A percentile compares a stretch with the other conserved stretches of the same genome.
phyloP scores from a whole-genome alignment of 2,113 vertebrate genomes.

The Lepidothrix coronata region DNA sequence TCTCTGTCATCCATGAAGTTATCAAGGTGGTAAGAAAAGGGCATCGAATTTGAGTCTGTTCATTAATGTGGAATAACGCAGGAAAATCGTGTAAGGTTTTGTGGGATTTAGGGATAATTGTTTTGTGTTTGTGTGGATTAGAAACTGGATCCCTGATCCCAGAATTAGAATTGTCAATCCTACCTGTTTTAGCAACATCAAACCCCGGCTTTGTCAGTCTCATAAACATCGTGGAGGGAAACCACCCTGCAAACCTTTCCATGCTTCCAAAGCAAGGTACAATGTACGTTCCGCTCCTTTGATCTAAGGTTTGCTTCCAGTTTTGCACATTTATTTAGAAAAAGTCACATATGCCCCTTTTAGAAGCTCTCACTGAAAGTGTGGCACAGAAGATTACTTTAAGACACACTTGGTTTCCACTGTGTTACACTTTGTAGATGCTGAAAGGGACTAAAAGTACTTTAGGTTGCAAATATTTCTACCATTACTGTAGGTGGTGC shows the following conservation, averaged over 20 bases:
- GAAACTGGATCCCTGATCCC: not conserved
- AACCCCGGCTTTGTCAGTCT: not conserved
- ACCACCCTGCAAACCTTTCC: not conserved
- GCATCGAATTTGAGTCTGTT: not conserved
- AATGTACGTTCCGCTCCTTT: not conserved
- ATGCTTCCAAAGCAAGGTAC: not conserved
- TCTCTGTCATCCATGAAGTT: not conserved
- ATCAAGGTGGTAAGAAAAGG: not conserved
- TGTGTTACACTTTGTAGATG: not conserved
- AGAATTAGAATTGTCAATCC: not conserved
- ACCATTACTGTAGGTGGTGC: conserved; percentile 17
- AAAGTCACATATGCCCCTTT: not conserved
- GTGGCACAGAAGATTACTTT: not conserved
- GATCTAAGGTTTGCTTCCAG: not conserved
- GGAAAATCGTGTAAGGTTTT: not conserved
- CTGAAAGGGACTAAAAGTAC: conserved; percentile 9
- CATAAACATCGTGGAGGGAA: not conserved
- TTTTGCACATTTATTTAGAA: not conserved
- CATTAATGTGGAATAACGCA: not conserved
- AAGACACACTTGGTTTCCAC: conserved; percentile 10
- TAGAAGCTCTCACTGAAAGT: not conserved
- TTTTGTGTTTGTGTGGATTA: not conserved
- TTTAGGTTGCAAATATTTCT: conserved; percentile 30
- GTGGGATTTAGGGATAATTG: not conserved
- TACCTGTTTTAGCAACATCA: not conserved